Base-by-base conservation (phyloP, 2,888 invertebrate genomes). In the Drosophila dives region DNA sequence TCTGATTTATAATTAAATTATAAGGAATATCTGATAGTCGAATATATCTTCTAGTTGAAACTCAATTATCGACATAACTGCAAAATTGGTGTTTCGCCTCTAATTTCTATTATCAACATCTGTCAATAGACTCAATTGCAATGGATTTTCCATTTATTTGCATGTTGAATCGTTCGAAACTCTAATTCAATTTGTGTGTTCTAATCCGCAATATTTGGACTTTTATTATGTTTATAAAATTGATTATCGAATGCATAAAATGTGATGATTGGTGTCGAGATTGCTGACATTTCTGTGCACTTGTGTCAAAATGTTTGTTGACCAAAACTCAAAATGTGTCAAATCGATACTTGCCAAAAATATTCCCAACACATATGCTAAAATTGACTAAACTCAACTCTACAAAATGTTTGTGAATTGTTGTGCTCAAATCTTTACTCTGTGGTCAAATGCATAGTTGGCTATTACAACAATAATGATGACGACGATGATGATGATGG, bases 301-400 rank as follows among this genome's bases (percentile, higher is more conserved):
- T 67, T 42, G 62, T 84, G 84, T 86, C 80, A 70, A 72, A 83
- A 86, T 86, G 85, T 71, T 82, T 80, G 40, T 55, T 67, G 69
- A 67, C 55, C 63, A 68, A 53, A 77, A 68, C 65, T 58, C 63
- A 61, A 87, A 87, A 81, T 87, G 87, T 87, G 84, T 81, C 84
- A 81, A 84, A 87, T 84, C 84, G 87, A 83, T 88, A 87, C 81
- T 81, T 83, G 80, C 55, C 72, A 69, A 79, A 73, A 77, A 61
- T 66, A 72, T 50, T 42, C 45, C 48, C 63, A 72, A 51, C 66
- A 32, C 51, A 29, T 50, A 50, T 58, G 42, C 59, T 33, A n/a
- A 33, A 32, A 15, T 40, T 15, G 23, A 49, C 42, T 55, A 2
- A 33, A 53, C 23, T 17, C 23, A 54, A 38, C 23, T 20, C 11